These are phyloP conservation scores for Melanchra persicariae DNA, from an alignment of 2,888 invertebrate genomes.

Conservation along the genomic window DNA sequence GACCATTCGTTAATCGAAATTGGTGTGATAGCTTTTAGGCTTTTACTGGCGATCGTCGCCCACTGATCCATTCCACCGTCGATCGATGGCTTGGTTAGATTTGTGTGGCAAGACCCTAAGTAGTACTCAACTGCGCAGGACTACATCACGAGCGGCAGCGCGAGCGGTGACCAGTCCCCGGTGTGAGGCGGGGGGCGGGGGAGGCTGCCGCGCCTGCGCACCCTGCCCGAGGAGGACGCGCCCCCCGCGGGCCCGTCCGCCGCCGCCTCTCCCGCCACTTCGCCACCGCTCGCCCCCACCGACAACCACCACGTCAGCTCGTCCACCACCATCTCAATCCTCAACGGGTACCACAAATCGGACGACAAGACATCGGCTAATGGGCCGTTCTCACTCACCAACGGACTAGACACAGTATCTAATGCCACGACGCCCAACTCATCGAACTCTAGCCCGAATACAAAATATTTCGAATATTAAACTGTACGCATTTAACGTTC, in stretches of 20 bases:
- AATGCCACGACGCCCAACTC: constrained; percentile 52
- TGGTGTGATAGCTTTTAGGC: not conserved
- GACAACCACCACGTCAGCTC: constrained; percentile 51
- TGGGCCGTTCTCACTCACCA: constrained; percentile 57
- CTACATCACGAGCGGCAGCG: constrained; percentile 87
- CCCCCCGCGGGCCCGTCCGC: constrained; percentile 68
- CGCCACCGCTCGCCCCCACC: constrained; percentile 59
- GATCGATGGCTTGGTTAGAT: not conserved
- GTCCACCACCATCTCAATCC: constrained; percentile 39
- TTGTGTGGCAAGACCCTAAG: not conserved
- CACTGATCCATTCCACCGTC: not conserved
- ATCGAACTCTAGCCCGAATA: constrained; percentile 48
- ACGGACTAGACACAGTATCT: constrained; percentile 55
- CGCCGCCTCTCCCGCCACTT: constrained; percentile 82
- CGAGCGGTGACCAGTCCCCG: constrained; percentile 88
- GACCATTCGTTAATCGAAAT: not conserved
- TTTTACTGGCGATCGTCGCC: too few species aligned
- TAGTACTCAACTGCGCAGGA: constrained; percentile 76
- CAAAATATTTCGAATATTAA: constrained; percentile 62
- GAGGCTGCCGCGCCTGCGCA: constrained; percentile 87
- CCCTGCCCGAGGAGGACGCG: constrained; percentile 86
- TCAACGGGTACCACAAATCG: constrained; percentile 45
- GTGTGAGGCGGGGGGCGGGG: constrained; percentile 90
- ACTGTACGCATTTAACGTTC: constrained; percentile 59
- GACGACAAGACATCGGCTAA: constrained; percentile 53